Percentiles rank a stretch among this genome's conserved stretches.
Conservation (phyloP, 2,113 vertebrate genomes). For the Cervus canadensis region DNA sequence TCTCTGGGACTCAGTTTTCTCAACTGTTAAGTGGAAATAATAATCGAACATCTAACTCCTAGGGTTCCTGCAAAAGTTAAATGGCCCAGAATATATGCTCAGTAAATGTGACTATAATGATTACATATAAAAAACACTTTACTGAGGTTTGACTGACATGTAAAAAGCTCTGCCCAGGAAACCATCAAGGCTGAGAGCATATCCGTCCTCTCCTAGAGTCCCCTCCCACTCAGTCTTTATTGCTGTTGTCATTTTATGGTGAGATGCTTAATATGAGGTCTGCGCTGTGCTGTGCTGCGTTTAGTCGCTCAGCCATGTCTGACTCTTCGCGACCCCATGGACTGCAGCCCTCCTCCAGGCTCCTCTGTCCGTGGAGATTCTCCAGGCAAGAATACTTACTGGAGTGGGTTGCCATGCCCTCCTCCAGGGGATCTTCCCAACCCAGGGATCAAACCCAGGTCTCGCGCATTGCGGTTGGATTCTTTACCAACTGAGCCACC, state of each 20-base stretch:
- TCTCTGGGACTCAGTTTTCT: background rate
- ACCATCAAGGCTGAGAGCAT: background rate
- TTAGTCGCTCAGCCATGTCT: background rate
- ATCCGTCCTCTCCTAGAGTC: background rate
- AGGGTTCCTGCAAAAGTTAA: background rate
- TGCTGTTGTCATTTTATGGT: background rate
- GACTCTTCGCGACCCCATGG: background rate
- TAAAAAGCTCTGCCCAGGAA: background rate
- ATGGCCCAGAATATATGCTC: background rate
- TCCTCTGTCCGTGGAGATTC: background rate
- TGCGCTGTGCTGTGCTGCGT: background rate
- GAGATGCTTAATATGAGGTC: background rate
- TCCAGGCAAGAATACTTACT: background rate
- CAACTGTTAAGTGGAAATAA: background rate
- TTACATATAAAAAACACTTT: background rate
- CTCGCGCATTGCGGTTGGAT: background rate
- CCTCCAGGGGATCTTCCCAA: background rate
- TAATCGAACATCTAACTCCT: background rate
- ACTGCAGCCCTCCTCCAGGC: background rate
- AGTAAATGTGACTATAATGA: background rate
- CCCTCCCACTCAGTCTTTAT: background rate
- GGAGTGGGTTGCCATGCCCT: background rate
- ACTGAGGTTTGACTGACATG: background rate
- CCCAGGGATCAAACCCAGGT: background rate
- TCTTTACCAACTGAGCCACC: background rate